Percentiles rank a stretch among this genome's conserved stretches.
Evolutionary conservation across 2,888 invertebrate species (phyloP).

Genomic region (Cecidostiba fungosa): DNA sequence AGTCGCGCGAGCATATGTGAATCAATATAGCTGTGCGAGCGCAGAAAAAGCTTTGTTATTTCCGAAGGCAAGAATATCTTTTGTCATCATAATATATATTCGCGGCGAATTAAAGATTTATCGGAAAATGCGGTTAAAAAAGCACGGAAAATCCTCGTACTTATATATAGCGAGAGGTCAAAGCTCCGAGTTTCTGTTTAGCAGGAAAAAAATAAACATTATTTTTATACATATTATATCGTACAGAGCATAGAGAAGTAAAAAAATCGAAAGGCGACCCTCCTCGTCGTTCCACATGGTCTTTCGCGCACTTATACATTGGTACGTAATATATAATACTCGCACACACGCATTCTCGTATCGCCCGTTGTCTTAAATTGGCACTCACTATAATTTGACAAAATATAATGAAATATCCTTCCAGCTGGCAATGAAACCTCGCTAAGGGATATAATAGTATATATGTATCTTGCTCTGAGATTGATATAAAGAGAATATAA

Average conservation of each 20-base stretch:
- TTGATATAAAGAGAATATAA: background rate
- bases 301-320: background rate
- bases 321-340: background rate
- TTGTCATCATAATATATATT: too few species aligned
- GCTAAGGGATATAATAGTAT: background rate
- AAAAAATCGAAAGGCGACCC: background rate
- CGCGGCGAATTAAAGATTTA: background rate
- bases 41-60: constrained; percentile 3
- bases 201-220: too few species aligned
- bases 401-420: constrained; percentile 24
- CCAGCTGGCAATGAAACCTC: constrained; percentile 11
- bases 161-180: background rate
- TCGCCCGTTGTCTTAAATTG: background rate
- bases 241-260: background rate
- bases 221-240: too few species aligned
- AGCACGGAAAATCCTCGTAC: background rate
- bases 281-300: background rate
- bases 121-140: background rate
- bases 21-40: background rate
- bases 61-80: too few species aligned
- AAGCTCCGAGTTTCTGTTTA: background rate
- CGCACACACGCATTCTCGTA: background rate
- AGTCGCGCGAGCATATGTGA: background rate
- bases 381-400: constrained; percentile 29
- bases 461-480: background rate